Base-by-base conservation (phyloP, 2,888 invertebrate genomes). In the Pachymerium ferrugineum region DNA sequence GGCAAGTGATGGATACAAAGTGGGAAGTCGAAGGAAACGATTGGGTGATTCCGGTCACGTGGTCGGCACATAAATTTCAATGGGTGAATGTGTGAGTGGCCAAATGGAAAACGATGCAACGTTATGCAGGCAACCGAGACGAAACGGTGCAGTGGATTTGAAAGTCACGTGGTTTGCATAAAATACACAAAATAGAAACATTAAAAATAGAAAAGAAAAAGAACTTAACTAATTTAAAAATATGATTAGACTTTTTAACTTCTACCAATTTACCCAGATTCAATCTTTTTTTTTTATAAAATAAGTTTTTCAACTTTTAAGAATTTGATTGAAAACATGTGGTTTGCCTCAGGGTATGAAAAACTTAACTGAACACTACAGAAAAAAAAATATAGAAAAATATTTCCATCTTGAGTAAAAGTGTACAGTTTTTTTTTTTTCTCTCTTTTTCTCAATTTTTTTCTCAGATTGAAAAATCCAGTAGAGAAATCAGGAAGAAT, bases 281-380 rank as follows among this genome's bases (percentile, higher is more conserved):
- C 47, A 47, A 47, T 47, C 10, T 47, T 47, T 47, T 8, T 8
- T 14, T 6, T 6, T 42, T 42, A n/a, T n/a, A n/a, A n/a, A n/a
- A n/a, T n/a, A n/a, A n/a, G n/a, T n/a, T 12, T 3, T 47, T 25
- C 25, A 25, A 54, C 54, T 54, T 47, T n/a, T n/a, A 8, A 14
- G 25, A 54, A 54, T 54, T 54, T 54, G 54, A 54, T 54, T 54
- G 54, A 54, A 54, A 54, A 54, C 54, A 54, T 54, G 54, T 54
- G 54, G 25, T 54, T 25, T 25, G 54, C 54, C 28, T 25, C 25
- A 22, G 47, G 54, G 25, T 25, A 54, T 25, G 22, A 54, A 54
- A 22, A 25, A 12, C n/a, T n/a, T n/a, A n/a, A n/a, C n/a, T n/a
- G n/a, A n/a, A n/a, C n/a, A n/a, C n/a, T n/a, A n/a, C n/a, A n/a